These are phyloP conservation scores for Tanypteryx hageni DNA, from an alignment of 2,888 invertebrate species.

Conservation along the genomic window DNA sequence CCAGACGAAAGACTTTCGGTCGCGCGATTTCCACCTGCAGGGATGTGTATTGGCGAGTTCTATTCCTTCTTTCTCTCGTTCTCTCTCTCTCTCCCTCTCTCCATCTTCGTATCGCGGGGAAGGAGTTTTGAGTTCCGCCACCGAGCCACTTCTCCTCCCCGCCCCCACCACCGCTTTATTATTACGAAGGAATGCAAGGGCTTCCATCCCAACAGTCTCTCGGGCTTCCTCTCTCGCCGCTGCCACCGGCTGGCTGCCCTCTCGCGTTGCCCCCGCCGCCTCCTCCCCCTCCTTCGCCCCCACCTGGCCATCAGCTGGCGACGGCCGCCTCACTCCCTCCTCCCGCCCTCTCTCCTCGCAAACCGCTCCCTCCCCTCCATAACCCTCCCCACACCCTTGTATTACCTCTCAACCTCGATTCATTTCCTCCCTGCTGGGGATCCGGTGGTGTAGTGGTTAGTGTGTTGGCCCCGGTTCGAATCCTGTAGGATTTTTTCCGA, in stretches of 20 bases:
- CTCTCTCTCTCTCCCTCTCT: constrained; percentile 32
- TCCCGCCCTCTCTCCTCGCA: background rate
- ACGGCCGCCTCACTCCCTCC: background rate
- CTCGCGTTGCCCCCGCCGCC: background rate
- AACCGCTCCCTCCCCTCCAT: background rate
- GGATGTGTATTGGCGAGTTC: background rate
- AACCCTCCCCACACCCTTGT: background rate
- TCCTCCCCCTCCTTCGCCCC: background rate
- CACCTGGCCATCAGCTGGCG: constrained; percentile 20
- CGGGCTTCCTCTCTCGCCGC: background rate
- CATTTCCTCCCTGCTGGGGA: too few species aligned
- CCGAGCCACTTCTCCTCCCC: background rate
- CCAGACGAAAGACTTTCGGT: background rate
- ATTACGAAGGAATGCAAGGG: constrained; percentile 16
- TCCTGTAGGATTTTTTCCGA: too few species aligned
- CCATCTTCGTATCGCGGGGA: constrained; percentile 46
- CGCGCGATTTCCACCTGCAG: background rate
- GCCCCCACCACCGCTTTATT: background rate
- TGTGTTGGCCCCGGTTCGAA: too few species aligned
- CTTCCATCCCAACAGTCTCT: background rate
- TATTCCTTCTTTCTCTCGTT: background rate
- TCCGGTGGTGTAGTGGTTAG: too few species aligned
- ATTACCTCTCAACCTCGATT: constrained; percentile 1
- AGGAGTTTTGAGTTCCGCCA: constrained; percentile 41
- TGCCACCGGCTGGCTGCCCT: background rate